Percentiles rank a stretch among this genome's conserved stretches.
Conservation (phyloP, 2,113 vertebrate genomes). For the Podarcis muralis region DNA sequence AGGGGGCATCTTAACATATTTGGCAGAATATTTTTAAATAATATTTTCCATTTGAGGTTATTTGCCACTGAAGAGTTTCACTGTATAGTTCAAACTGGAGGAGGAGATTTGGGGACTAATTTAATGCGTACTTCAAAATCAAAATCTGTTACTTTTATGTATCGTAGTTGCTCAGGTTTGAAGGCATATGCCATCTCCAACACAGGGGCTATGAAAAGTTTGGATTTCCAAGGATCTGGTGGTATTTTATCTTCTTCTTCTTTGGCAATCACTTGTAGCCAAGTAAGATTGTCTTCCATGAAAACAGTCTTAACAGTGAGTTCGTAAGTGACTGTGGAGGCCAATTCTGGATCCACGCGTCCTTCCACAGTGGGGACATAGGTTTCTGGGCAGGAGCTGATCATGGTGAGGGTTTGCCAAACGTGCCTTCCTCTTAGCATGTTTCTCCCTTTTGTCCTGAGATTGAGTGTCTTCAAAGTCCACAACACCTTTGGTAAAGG, state of each 20-base stretch:
- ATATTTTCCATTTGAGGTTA: not conserved
- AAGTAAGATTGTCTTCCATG: too few species aligned
- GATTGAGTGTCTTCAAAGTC: too few species aligned
- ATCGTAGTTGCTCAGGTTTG: not conserved
- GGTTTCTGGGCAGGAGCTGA: too few species aligned
- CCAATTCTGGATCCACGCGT: too few species aligned
- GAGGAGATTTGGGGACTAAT: not conserved
- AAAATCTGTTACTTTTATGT: not conserved
- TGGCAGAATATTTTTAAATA: not conserved
- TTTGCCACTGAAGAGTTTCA: not conserved
- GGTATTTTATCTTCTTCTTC: constrained; percentile 19
- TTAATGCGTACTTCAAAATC: not conserved
- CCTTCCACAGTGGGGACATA: too few species aligned
- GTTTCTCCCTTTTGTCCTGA: too few species aligned
- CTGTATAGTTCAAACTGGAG: not conserved
- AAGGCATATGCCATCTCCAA: not conserved
- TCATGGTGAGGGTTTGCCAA: too few species aligned
- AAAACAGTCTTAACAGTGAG: too few species aligned
- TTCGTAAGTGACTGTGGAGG: too few species aligned
- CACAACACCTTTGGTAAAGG: too few species aligned
- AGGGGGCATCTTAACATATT: not conserved
- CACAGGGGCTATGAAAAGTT: constrained; percentile 28
- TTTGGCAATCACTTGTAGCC: not conserved
- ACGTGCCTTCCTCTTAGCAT: too few species aligned
- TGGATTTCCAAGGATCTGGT: constrained; percentile 43